Evolutionary conservation across 2,888 invertebrate species (phyloP).

Genomic region (Rosalia funebris): DNA sequence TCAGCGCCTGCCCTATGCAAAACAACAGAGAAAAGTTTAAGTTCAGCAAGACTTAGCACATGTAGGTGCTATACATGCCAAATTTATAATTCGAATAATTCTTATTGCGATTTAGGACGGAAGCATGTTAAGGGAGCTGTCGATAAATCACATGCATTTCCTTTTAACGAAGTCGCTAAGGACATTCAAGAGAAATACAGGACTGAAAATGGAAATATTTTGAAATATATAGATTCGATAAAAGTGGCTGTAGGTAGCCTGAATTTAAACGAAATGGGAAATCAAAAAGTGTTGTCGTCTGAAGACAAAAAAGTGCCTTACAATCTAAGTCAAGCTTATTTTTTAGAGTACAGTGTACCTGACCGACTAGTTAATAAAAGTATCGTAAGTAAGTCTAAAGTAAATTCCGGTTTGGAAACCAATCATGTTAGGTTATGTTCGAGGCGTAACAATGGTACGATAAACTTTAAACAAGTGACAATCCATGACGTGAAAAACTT

Average conservation of each 20-base stretch:
- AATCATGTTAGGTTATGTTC: constrained; percentile 61
- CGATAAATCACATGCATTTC: constrained; percentile 4
- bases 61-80: constrained; percentile 59
- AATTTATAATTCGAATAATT: constrained; percentile 52
- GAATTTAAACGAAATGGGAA: constrained; percentile 63
- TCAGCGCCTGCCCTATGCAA: constrained; percentile 60
- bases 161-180: constrained; percentile 36
- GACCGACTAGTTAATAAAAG: constrained; percentile 52
- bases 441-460: constrained; percentile 52
- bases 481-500: constrained; percentile 62
- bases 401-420: constrained; percentile 57
- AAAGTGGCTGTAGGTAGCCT: constrained; percentile 63
- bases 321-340: constrained; percentile 59
- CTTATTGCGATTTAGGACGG: constrained; percentile 47
- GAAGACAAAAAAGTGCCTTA: constrained; percentile 41
- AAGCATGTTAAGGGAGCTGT: constrained; percentile 10
- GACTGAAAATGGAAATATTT: constrained; percentile 32
- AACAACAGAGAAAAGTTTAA: constrained; percentile 52
- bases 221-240: constrained; percentile 63
- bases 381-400: constrained; percentile 56
- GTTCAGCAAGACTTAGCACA: constrained; percentile 28
- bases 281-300: constrained; percentile 59
- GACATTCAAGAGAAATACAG: constrained; percentile 40
- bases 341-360: constrained; percentile 64
- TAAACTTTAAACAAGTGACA: constrained; percentile 64